phyloP scores from a whole-genome alignment of 1,140 invertebrate genomes.

The Drosophila pandora region DNA sequence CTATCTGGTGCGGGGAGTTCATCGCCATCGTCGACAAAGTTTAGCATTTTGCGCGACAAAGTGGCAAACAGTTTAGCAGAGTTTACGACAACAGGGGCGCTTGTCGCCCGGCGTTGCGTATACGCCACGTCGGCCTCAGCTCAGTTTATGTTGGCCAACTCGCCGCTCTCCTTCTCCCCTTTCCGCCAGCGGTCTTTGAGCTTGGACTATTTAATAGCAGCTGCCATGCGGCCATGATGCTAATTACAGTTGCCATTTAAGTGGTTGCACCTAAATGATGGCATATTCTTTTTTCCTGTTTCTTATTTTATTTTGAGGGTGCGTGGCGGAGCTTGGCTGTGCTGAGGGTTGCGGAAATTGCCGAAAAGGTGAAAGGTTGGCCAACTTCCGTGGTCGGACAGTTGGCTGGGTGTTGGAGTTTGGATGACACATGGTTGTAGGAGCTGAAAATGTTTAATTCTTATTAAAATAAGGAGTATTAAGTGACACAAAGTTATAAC shows the following conservation, averaged over 20 bases:
- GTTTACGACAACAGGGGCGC: conserved; percentile 74
- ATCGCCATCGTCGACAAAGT: conserved; percentile 73
- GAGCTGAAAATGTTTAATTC: neutral
- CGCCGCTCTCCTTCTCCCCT: neutral
- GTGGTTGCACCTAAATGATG: conserved; percentile 78
- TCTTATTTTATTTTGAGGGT: conserved; percentile 9
- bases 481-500: neutral
- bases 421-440: conserved; percentile 36
- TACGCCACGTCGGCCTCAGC: conserved; percentile 64
- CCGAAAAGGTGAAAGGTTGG: conserved; percentile 59
- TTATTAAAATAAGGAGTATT: neutral
- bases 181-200: conserved; percentile 17
- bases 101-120: conserved; percentile 58
- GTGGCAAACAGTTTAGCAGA: conserved; percentile 81
- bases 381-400: conserved; percentile 33
- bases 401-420: conserved; percentile 21
- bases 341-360: conserved; percentile 11
- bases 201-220: conserved; percentile 75
- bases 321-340: neutral
- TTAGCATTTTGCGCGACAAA: conserved; percentile 81
- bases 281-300: conserved; percentile 31
- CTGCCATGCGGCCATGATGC: conserved; percentile 79
- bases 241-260: conserved; percentile 81
- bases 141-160: conserved; percentile 35
- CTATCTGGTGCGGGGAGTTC: conserved; percentile 45